Base-by-base conservation (phyloP, 2,888 invertebrate genomes). In the Heliconius ethilla region DNA sequence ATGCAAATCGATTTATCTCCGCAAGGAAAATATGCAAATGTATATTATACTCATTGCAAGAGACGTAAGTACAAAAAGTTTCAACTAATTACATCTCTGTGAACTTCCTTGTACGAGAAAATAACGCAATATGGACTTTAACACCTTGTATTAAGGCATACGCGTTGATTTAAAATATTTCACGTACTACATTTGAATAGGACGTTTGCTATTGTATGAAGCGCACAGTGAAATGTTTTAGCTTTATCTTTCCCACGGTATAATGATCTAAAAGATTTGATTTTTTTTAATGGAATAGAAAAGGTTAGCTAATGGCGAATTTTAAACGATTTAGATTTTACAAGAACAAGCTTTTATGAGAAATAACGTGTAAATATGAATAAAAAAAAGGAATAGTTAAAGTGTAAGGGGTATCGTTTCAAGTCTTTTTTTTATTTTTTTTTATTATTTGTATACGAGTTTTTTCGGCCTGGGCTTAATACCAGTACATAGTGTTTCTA, bases 41-140 rank as follows among this genome's bases (percentile, higher is more conserved):
- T n/a, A 40, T n/a, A 11, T 25, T 51, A 37, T 25, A 76, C 67
- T 27, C 7, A 65, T 70, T 76, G 63, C 65, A 77, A 75, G 33
- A 80, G 66, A 76, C 75, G 37, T 55, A 59, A 59, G n/a, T 59
- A 75, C 75, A 75, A 79, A 79, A 78, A 75, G 62, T 45, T 75
- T 51, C 7, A 70, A 59, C n/a, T 74, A 73, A 78, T 78, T 73
- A 55, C 77, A 18, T 74, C 25, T 72, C 72, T 73, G 67, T 75
- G 69, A 75, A 75, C 27, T 66, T 73, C 25, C 33, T 77, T 59
- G 40, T 18, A 55, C 11, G 1, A 27, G 37, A 4, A 27, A 11
- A 22, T 25, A 37, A 18, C 9, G 27, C 25, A 77, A 15, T 62
- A 62, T 13, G 1, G 22, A 73, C 73, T 74, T 77, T 77, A 73